A percentile compares a stretch with the other conserved stretches of the same genome.
phyloP scores from a whole-genome alignment of 2,113 vertebrate species.

The Alligator sinensis region DNA sequence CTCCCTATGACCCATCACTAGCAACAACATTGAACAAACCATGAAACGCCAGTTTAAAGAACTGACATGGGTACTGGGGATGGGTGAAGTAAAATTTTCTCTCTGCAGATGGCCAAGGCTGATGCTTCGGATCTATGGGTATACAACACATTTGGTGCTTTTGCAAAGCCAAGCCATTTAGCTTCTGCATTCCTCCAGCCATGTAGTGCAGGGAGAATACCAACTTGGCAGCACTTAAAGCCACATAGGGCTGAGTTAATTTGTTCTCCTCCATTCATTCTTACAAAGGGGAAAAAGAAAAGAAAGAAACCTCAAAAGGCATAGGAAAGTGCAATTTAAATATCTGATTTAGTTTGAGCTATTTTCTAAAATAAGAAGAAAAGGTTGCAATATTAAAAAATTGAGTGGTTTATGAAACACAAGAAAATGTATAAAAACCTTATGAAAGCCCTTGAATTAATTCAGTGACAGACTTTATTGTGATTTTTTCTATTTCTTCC shows the following conservation, averaged over 20 bases:
- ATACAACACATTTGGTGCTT: background rate
- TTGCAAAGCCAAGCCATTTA: background rate
- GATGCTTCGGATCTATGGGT: background rate
- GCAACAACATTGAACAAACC: background rate
- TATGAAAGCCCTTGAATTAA: background rate
- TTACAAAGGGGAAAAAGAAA: background rate
- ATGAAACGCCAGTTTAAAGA: accelerated
- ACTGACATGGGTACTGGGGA: background rate
- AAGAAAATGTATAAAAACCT: background rate
- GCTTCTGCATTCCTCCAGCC: background rate
- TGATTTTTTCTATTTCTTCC: background rate
- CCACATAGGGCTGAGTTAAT: background rate
- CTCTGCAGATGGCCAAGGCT: accelerated
- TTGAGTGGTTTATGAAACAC: background rate
- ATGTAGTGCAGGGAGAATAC: background rate
- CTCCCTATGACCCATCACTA: background rate
- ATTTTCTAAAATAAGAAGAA: background rate
- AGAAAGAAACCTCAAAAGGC: background rate
- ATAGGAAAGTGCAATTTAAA: background rate
- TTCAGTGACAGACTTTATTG: background rate
- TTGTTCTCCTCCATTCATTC: background rate
- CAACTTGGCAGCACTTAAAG: background rate
- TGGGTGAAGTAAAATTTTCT: background rate
- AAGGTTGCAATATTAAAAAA: background rate
- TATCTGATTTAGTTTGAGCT: background rate